phyloP scores from a whole-genome alignment of 2,888 invertebrate genomes.

The Deilephila elpenor region DNA sequence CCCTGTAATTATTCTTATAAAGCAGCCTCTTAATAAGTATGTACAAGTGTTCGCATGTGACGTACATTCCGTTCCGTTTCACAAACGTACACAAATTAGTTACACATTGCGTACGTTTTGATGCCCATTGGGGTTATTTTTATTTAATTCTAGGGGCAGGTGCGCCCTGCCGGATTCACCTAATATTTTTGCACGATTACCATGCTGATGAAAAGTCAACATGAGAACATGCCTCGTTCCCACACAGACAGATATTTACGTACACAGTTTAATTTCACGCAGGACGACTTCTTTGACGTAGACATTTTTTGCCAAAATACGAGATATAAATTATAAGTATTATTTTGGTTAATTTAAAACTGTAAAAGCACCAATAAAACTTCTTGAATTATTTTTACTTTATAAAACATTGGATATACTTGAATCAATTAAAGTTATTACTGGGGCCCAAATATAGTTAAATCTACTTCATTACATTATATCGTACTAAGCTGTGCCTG shows the following conservation, averaged over 20 bases:
- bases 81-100: slow-evolving; percentile 71
- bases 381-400: no score
- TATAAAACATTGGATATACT: no score
- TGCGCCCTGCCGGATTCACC: slow-evolving; percentile 67
- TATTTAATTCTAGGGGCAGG: slow-evolving; percentile 82
- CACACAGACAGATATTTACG: slow-evolving; percentile 35
- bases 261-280: slow-evolving; percentile 63
- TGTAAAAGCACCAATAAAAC: no score
- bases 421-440: no score
- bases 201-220: slow-evolving; percentile 84
- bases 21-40: slow-evolving; percentile 7
- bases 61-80: slow-evolving; percentile 62
- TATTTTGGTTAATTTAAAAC: no score
- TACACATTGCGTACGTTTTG: slow-evolving; percentile 66
- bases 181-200: slow-evolving; percentile 83
- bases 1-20: background rate
- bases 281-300: slow-evolving; percentile 60
- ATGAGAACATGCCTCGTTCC: slow-evolving; percentile 63
- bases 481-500: no score
- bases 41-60: slow-evolving; percentile 44
- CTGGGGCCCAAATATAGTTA: no score
- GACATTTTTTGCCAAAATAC: slow-evolving; percentile 11
- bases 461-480: no score
- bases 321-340: slow-evolving; percentile 36
- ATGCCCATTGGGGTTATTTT: slow-evolving; percentile 75